Evolutionary conservation across 37 sponge, comb jelly and placozoan genomes (phyloP), one percentile per base, ranked within the genome.

Genomic region (Eunapius fragilis): DNA sequence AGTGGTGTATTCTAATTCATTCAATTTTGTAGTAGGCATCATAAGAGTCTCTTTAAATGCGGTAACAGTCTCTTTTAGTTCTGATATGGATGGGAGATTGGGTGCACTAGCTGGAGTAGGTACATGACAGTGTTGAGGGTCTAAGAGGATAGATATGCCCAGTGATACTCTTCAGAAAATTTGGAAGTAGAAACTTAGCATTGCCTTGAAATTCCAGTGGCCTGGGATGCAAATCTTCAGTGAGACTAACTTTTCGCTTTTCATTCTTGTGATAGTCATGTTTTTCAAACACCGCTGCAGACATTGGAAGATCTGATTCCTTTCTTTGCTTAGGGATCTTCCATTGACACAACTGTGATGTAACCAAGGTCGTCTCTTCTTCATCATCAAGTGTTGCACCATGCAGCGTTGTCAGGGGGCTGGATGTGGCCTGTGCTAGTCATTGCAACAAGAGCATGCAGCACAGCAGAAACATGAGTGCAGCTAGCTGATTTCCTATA

Each of bases 211-310:
- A 71, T 25, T 84, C 84, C 25, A 32, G 9, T 30, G 85, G 85
- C 14, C 89, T 58, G 2, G 90, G 90, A 73, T 90, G 77, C 38
- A 89, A 89, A 32, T 84, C 80, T 38, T 80, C 80, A 23, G 80
- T 67, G 25, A 47, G 37, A 14, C 78, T 37, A 11, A 80, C 19
- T 27, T 31, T 49, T 11, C 49, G 69, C 70, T 80, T 84, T 70
- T 33, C 73, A 48, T 85, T 70, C 32, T 50, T 5, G 28, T 85
- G 85, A 90, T 84, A 90, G 4, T 76, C 82, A 80, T 80, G 90
- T 38, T 90, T 90, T 22, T 80, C 33, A 67, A 90, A 90, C 34
- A 49, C 28, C 72, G 74, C 67, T 33, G 83, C 84, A 10, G 84
- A 71, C 28, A 89, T 78, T 37, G 47, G n/a, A 37, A 72, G 24